A percentile compares a stretch with the other conserved stretches of the same genome.
These are phyloP conservation scores for Metopolophium dirhodum DNA, from an alignment of 1,140 invertebrate genomes.

Conservation along the genomic window DNA sequence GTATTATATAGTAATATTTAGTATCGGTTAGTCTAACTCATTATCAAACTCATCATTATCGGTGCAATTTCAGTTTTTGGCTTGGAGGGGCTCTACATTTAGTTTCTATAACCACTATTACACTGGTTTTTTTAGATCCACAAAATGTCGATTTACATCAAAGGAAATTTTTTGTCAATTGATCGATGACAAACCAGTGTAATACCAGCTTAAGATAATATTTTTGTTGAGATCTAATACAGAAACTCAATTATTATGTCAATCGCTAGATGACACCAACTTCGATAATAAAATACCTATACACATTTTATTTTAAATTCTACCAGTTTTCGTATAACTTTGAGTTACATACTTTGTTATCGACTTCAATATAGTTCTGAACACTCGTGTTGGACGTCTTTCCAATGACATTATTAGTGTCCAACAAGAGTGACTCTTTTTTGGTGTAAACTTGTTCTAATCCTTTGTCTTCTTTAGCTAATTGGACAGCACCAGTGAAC, in stretches of 20 bases:
- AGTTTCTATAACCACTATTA: background rate
- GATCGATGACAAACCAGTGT: background rate
- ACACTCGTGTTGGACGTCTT: background rate
- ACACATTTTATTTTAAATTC: background rate
- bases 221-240: background rate
- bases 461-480: background rate
- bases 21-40: background rate
- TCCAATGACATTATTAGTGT: conserved; percentile 7
- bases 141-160: too few species aligned
- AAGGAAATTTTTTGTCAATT: background rate
- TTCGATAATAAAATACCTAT: background rate
- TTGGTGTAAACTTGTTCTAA: background rate
- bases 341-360: conserved; percentile 22
- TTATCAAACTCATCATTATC: background rate
- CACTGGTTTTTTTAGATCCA: background rate
- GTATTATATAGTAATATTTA: background rate
- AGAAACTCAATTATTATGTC: background rate
- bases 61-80: too few species aligned
- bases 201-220: background rate
- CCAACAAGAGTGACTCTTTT: background rate
- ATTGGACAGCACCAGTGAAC: background rate
- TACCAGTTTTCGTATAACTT: background rate
- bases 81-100: background rate
- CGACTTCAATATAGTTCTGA: conserved; percentile 37
- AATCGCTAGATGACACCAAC: background rate